phyloP scores from a whole-genome alignment of 2,113 vertebrate species.

The Panthera uncia region DNA sequence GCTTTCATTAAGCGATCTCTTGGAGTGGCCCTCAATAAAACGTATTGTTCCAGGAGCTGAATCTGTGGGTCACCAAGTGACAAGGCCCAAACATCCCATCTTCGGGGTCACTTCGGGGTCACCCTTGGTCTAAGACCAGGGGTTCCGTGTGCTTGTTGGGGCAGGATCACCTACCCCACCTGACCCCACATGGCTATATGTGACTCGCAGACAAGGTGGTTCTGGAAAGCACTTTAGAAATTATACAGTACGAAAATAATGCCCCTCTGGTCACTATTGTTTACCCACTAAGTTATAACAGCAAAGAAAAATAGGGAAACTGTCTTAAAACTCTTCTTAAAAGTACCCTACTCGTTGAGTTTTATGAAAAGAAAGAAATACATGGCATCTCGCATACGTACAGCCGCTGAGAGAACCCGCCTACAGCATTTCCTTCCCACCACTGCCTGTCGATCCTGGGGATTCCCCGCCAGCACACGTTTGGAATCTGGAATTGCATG shows the following conservation, averaged over 20 bases:
- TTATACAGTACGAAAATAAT: neutral
- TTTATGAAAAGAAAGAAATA: neutral
- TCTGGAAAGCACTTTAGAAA: neutral
- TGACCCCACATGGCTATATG: too few species aligned
- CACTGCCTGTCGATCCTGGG: rapidly evolving
- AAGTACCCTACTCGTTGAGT: neutral
- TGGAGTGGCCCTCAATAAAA: neutral
- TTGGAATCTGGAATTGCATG: neutral
- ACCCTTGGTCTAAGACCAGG: neutral
- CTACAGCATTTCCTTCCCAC: rapidly evolving
- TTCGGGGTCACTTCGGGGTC: too few species aligned
- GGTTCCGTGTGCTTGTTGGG: neutral
- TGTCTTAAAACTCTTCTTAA: neutral
- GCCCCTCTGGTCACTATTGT: too few species aligned
- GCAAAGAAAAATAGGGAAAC: neutral
- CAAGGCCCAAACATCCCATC: neutral
- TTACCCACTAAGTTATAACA: neutral
- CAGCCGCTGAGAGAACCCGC: rapidly evolving
- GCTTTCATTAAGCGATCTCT: neutral
- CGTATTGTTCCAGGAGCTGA: rapidly evolving
- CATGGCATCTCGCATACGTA: rapidly evolving
- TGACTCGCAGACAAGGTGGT: neutral
- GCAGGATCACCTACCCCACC: neutral
- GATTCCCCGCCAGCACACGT: neutral
- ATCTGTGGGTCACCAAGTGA: rapidly evolving